phyloP scores from a whole-genome alignment of 2,113 vertebrate species.

The Deroptyus accipitrinus region DNA sequence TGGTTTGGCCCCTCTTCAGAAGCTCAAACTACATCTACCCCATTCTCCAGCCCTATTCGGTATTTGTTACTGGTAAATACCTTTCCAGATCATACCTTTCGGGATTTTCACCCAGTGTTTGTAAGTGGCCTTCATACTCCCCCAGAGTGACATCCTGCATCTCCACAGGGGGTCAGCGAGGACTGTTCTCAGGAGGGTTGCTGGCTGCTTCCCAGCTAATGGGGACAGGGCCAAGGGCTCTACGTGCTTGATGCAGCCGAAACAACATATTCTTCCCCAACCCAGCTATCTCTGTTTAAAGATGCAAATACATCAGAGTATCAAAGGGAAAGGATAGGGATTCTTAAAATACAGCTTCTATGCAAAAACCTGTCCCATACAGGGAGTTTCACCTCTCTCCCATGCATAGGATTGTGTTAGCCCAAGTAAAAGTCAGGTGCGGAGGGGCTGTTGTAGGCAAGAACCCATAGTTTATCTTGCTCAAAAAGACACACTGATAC shows the following conservation, averaged over 20 bases:
- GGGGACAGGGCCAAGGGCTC: neutral
- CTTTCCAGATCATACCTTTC: neutral
- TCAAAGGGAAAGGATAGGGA: neutral
- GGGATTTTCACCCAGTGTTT: neutral
- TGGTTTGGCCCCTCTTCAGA: neutral
- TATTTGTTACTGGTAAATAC: neutral
- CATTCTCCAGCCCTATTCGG: neutral
- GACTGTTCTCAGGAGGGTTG: neutral
- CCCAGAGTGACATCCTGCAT: neutral
- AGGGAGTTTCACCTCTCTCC: neutral
- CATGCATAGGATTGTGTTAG: neutral
- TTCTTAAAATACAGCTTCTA: neutral
- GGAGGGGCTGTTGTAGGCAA: neutral
- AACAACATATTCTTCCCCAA: neutral
- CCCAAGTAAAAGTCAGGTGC: neutral
- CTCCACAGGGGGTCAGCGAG: neutral
- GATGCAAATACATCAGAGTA: neutral
- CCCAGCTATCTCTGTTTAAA: neutral
- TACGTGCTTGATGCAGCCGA: neutral
- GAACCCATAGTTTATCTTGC: neutral
- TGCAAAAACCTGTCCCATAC: neutral
- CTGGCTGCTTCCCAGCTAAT: neutral
- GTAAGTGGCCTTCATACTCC: neutral
- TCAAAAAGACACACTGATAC: neutral
- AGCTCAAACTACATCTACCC: neutral